Percentiles rank a stretch among this genome's conserved stretches.
Conservation (phyloP, 2,888 invertebrate species). For the Eupithecia dodoneata region DNA sequence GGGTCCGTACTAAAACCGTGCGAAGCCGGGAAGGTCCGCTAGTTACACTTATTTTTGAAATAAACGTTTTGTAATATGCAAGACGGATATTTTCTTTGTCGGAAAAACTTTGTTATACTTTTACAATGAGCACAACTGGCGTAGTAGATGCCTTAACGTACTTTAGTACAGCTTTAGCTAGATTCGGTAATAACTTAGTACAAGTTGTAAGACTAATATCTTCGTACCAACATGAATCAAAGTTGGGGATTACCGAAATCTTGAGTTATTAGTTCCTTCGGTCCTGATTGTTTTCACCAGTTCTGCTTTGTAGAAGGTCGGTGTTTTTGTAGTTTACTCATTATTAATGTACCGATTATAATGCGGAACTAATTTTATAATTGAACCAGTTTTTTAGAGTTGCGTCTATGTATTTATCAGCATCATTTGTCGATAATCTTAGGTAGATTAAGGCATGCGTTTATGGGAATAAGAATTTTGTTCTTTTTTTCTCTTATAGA, state of each 20-base stretch:
- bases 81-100: neutral
- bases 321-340: neutral
- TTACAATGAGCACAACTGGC: neutral
- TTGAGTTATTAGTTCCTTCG: conserved; percentile 1
- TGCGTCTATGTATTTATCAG: neutral
- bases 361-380: neutral
- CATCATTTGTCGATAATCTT: neutral
- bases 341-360: neutral
- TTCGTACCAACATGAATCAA: conserved; percentile 19
- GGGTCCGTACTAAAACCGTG: no score
- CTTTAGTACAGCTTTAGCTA: conserved; percentile 12
- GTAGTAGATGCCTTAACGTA: neutral
- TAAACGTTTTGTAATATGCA: no score
- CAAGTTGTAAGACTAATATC: conserved; percentile 11
- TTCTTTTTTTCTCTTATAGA: no score
- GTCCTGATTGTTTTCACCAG: neutral
- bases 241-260: conserved; percentile 18
- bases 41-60: no score
- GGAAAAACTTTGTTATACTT: neutral
- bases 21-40: no score
- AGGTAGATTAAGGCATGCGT: neutral
- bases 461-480: no score
- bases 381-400: neutral
- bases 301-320: neutral
- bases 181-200: conserved; percentile 5